Percentiles rank a stretch among this genome's conserved stretches.
Evolutionary conservation across 2,888 invertebrate species (phyloP).

Genomic region (Limnephilus marmoratus): DNA sequence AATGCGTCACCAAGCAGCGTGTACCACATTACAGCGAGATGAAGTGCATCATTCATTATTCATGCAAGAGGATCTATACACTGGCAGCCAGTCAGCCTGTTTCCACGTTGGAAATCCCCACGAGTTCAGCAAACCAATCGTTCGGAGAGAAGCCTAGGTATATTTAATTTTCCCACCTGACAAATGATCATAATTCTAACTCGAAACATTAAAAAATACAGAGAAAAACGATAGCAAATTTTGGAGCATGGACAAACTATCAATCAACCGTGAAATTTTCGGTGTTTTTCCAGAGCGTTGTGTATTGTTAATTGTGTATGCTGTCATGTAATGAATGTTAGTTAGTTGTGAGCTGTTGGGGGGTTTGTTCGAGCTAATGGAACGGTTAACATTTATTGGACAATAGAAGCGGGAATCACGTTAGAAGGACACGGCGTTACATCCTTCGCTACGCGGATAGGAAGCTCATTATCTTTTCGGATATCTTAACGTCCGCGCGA

Average conservation of each 20-base stretch:
- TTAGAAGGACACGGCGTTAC: slow-evolving; percentile 49
- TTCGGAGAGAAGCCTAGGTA: neutral
- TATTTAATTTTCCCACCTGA: neutral
- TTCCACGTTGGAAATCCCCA: slow-evolving; percentile 26
- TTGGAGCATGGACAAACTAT: neutral
- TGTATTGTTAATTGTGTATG: neutral
- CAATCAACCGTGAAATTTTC: neutral
- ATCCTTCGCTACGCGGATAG: slow-evolving; percentile 59
- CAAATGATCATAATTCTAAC: neutral
- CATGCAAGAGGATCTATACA: neutral
- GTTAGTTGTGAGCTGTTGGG: neutral
- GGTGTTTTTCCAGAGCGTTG: neutral
- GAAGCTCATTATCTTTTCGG: slow-evolving; percentile 58
- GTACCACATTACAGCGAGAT: slow-evolving; percentile 47
- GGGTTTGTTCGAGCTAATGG: slow-evolving; percentile 5
- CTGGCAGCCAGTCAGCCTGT: slow-evolving; percentile 8
- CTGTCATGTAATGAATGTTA: neutral
- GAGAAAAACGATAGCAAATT: neutral
- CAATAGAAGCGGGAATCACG: slow-evolving; percentile 39
- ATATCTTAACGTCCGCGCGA: slow-evolving; percentile 56
- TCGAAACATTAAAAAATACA: neutral
- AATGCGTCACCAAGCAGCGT: slow-evolving; percentile 53
- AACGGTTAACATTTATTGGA: slow-evolving; percentile 37
- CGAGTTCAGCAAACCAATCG: slow-evolving; percentile 40
- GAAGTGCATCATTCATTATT: slow-evolving; percentile 45